phyloP scores from a whole-genome alignment of 2,797 vertebrate genomes.

The Cyclopterus lumpus region DNA sequence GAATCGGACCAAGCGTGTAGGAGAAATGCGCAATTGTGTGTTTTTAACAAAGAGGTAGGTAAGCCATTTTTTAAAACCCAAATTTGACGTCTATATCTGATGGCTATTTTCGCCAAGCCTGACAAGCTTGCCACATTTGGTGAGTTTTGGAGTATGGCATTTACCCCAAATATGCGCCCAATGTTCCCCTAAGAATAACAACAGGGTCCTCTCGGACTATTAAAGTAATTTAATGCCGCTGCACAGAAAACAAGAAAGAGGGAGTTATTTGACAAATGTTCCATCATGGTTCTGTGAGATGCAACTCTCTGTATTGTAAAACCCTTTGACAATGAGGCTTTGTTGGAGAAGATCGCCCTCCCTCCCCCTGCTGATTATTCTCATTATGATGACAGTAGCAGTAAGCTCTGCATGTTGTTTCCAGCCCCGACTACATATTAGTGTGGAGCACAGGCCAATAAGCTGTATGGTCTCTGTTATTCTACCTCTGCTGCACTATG shows the following conservation, averaged over 20 bases:
- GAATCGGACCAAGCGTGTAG: no score
- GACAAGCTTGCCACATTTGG: no score
- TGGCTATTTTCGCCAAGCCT: no score
- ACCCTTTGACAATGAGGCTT: conserved; percentile 51
- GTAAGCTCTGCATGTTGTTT: conserved; percentile 44
- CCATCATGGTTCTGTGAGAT: conserved; percentile 3
- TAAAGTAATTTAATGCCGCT: no score
- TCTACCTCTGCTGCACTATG: conserved; percentile 52
- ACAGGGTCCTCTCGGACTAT: no score
- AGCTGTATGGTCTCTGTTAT: conserved; percentile 31
- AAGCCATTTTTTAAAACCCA: no score
- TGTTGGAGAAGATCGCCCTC: conserved; percentile 41
- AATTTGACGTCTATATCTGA: no score
- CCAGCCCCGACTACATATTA: conserved; percentile 45
- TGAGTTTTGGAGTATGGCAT: no score
- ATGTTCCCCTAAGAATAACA: no score
- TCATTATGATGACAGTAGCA: conserved; percentile 44
- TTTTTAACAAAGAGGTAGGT: no score
- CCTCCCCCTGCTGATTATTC: conserved; percentile 48
- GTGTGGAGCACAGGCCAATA: conserved; percentile 43
- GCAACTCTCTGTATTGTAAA: conserved; percentile 8
- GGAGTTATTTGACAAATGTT: conserved; percentile 47
- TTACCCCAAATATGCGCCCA: no score
- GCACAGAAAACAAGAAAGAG: background rate
- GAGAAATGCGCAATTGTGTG: no score